Conservation (phyloP, 2,113 vertebrate genomes). For the Erpornis zantholeuca region DNA sequence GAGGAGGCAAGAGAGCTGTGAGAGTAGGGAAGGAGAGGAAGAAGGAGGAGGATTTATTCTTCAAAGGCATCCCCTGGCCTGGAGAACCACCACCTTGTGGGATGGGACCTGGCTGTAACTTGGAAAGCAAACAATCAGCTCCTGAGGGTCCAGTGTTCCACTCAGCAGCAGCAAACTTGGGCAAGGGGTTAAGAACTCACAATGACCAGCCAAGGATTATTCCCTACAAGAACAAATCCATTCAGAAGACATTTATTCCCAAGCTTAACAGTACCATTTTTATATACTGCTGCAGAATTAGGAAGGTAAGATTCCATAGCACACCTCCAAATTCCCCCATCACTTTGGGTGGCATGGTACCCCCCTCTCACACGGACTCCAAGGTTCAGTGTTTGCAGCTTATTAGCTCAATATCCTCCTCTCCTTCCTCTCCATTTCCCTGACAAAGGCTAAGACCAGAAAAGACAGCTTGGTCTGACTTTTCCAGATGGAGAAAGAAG, state of each 20-base stretch:
- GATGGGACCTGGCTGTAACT: not conserved
- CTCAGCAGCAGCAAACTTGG: not conserved
- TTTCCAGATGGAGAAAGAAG: not conserved
- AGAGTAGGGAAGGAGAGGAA: not conserved
- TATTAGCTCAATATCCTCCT: not conserved
- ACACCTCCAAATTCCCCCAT: not conserved
- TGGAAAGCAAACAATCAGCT: not conserved
- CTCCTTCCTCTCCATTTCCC: not conserved
- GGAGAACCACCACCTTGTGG: not conserved
- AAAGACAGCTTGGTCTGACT: not conserved
- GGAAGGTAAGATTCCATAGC: not conserved
- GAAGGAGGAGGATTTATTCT: rapidly evolving
- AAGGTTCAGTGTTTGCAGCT: not conserved
- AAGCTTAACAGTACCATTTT: not conserved
- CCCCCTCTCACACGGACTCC: rapidly evolving
- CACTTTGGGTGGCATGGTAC: rapidly evolving
- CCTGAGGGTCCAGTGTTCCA: not conserved
- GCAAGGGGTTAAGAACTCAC: not conserved
- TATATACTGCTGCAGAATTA: not conserved
- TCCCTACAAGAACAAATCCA: not conserved
- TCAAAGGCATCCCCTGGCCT: not conserved
- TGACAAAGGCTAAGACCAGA: not conserved
- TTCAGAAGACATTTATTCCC: not conserved
- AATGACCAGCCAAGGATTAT: not conserved
- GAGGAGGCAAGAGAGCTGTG: not conserved